These are phyloP conservation scores for Antrozous pallidus DNA, from an alignment of 2,797 vertebrate species.

Conservation along the genomic window DNA sequence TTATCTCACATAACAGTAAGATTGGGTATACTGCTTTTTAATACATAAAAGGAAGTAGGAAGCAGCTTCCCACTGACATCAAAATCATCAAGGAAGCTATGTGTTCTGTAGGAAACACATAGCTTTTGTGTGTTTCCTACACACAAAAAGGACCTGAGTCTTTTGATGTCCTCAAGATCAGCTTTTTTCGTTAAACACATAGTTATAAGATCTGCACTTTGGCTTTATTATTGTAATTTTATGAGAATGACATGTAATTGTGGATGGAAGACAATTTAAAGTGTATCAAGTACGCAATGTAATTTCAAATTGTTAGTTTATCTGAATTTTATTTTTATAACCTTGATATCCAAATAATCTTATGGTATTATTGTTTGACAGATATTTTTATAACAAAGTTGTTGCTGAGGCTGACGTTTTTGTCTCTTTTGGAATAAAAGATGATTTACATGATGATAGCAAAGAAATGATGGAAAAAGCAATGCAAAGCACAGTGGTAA, in stretches of 20 bases:
- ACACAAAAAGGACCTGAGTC: not conserved
- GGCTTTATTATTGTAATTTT: not conserved
- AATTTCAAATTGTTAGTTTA: constrained; percentile 27
- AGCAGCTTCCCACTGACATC: not conserved
- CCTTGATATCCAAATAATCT: constrained; percentile 19
- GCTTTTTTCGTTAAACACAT: not conserved
- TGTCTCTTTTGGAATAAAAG: constrained; percentile 88
- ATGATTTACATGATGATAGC: constrained; percentile 73
- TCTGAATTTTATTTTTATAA: not conserved
- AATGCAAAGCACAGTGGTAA: constrained; percentile 81
- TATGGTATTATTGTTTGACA: constrained; percentile 77
- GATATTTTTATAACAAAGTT: constrained; percentile 88
- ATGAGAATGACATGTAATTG: not conserved
- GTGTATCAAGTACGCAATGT: not conserved
- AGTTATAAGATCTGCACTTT: not conserved
- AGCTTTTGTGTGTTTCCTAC: no score
- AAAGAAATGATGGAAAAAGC: constrained; percentile 87
- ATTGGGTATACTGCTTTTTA: not conserved
- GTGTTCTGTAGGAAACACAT: not conserved
- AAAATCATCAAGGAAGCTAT: not conserved
- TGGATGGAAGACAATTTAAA: not conserved
- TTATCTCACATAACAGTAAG: not conserved
- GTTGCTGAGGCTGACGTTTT: constrained; percentile 84
- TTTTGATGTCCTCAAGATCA: not conserved
- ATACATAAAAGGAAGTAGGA: not conserved